Conservation (phyloP, 1,140 invertebrate species). For the Sycophaga agraensis region DNA sequence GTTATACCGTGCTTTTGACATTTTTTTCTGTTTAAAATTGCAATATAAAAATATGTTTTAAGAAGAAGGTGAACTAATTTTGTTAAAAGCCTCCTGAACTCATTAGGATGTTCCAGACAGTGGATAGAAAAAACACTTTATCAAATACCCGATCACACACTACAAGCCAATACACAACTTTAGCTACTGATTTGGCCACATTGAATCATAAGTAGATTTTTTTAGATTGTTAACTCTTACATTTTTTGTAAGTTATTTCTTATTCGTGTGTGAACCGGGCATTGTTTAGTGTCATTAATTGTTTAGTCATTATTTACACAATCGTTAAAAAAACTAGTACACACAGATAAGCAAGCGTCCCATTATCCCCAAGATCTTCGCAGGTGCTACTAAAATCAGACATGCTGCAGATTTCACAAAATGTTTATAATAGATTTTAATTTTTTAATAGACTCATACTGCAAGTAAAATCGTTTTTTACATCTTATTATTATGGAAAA, state of each 20-base stretch:
- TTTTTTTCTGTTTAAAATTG: neutral
- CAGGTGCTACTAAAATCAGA: constrained; percentile 1
- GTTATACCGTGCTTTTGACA: too few relatives aligned
- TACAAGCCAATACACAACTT: constrained; percentile 15
- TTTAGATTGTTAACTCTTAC: too few relatives aligned
- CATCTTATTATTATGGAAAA: constrained; percentile 11
- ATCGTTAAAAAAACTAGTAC: constrained; percentile 19
- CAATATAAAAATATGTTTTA: constrained; percentile 4
- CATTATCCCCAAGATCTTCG: constrained; percentile 18
- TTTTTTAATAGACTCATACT: too few relatives aligned
- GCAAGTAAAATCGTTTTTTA: too few relatives aligned
- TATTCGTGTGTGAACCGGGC: constrained; percentile 9
- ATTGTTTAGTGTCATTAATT: constrained; percentile 8
- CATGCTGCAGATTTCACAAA: constrained; percentile 22
- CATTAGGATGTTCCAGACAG: constrained; percentile 59
- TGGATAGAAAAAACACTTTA: constrained; percentile 40
- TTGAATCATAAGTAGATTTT: neutral
- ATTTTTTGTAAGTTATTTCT: neutral
- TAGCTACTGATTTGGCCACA: constrained; percentile 11
- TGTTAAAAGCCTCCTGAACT: constrained; percentile 47
- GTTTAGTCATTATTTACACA: constrained; percentile 18
- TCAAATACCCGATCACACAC: constrained; percentile 20
- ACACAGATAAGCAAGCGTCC: constrained; percentile 28
- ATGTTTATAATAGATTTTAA: neutral
- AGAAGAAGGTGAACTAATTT: constrained; percentile 9